Evolutionary conservation across 1,140 invertebrate species (phyloP), one percentile per base, ranked within the genome.

Genomic region (Coboldia fuscipes): DNA sequence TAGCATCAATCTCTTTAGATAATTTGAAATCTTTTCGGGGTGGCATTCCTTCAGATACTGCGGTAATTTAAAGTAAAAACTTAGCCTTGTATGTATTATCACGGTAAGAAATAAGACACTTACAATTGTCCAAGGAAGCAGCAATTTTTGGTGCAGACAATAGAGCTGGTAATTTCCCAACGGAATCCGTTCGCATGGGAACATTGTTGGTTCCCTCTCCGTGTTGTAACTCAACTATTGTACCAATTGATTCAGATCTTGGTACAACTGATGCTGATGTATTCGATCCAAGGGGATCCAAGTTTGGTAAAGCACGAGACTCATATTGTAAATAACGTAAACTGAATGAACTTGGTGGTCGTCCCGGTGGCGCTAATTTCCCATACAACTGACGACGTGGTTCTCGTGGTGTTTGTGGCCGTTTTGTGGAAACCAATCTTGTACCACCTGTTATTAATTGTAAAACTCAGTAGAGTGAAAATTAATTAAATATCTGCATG

Each of bases 351-450:
- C 76, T 81, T 2, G 79, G 75, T 14, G 81, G 79, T 37, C 81
- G 54, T 34, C 69, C 66, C 16, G 63, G 54, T 40, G 58, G 44
- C 31, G 55, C 48, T 20, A 61, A 57, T 37, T 63, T 62, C 30
- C 73, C 73, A 56, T 77, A 75, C 8, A 81, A 57, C 3, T 70
- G 67, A 30, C 80, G 58, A 36, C 77, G 69, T 19, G 73, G 68
- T 35, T 81, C 77, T 17, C 72, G 60, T 6, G 80, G 80, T 8
- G 81, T 85, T 45, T 77, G 82, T 3, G 81, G 81, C 19, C 81
- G 60, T 37, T 74, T 67, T 1, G 77, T 81, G 44, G 71, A 66
- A 24, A 80, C 58, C 32, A 70, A 47, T 2, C 63, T 58, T 9
- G 66, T 50, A 8, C 51, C 52, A 23, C 19, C 22, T 33, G 23